Conservation (phyloP, 2,888 invertebrate species). For the Melipona beecheii region DNA sequence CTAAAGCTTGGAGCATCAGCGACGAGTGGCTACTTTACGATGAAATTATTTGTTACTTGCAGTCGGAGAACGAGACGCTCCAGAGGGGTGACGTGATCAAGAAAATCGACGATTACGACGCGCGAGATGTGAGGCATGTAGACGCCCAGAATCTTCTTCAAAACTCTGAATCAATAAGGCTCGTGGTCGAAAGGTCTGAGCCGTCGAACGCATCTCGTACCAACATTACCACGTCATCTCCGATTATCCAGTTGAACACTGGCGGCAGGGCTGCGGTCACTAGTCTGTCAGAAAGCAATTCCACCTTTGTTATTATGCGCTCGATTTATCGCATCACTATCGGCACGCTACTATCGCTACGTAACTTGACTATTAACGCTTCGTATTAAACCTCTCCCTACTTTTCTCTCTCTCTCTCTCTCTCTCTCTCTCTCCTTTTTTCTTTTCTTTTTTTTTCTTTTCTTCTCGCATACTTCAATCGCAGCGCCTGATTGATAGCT, state of each 20-base stretch:
- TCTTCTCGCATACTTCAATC: slow-evolving; percentile 24
- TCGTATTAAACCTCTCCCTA: slow-evolving; percentile 5
- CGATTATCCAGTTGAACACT: slow-evolving; percentile 75
- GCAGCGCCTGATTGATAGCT: slow-evolving; percentile 48
- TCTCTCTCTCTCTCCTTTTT: not conserved
- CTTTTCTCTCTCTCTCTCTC: too few relatives aligned
- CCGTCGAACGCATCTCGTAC: slow-evolving; percentile 74
- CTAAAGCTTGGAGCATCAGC: not conserved
- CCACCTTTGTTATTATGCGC: slow-evolving; percentile 55
- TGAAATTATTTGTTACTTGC: slow-evolving; percentile 74
- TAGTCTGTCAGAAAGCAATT: slow-evolving; percentile 79
- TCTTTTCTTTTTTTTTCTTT: not conserved
- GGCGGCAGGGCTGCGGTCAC: slow-evolving; percentile 77
- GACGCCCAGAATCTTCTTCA: slow-evolving; percentile 95
- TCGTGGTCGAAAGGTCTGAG: slow-evolving; percentile 92
- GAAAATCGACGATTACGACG: slow-evolving; percentile 95
- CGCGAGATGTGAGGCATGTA: slow-evolving; percentile 93
- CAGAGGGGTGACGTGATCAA: slow-evolving; percentile 95
- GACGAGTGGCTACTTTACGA: not conserved
- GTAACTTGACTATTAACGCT: slow-evolving; percentile 40
- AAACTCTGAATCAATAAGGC: slow-evolving; percentile 91
- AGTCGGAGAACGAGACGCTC: slow-evolving; percentile 94
- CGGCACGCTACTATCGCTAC: slow-evolving; percentile 28
- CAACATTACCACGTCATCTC: slow-evolving; percentile 72
- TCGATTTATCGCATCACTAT: slow-evolving; percentile 42